These are phyloP conservation scores for Phoenicopterus ruber DNA, from an alignment of 2,113 vertebrate species.

Conservation along the genomic window DNA sequence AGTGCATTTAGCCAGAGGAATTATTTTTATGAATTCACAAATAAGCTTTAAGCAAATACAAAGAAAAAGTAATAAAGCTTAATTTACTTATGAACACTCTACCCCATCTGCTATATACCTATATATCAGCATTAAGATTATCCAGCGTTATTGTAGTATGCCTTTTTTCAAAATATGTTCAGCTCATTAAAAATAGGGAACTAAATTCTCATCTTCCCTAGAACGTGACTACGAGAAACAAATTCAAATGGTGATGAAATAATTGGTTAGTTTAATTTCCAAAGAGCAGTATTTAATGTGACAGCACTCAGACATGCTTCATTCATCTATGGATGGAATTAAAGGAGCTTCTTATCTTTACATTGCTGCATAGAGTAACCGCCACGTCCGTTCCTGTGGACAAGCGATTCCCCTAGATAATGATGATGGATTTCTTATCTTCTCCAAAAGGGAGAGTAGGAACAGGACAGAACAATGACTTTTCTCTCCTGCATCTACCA, in stretches of 20 bases:
- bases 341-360: not conserved
- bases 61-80: slow-evolving; percentile 47
- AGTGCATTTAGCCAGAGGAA: slow-evolving; percentile 36
- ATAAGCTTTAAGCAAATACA: slow-evolving; percentile 44
- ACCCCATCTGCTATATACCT: not conserved
- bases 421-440: not conserved
- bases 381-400: not conserved
- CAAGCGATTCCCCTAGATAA: not conserved
- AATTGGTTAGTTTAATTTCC: not conserved
- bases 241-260: not conserved
- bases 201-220: not conserved
- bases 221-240: not conserved
- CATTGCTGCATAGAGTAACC: not conserved
- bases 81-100: slow-evolving; percentile 22
- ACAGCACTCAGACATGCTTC: not conserved
- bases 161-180: not conserved
- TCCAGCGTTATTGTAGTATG: not conserved
- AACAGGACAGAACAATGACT: not conserved
- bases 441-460: not conserved
- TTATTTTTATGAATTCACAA: slow-evolving; percentile 47
- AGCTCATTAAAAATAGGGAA: not conserved
- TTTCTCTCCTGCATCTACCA: not conserved
- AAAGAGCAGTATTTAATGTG: not conserved
- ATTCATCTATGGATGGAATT: not conserved
- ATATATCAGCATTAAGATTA: not conserved